Evolutionary conservation across 2,888 invertebrate genomes (phyloP).

Genomic region (Heliconius aoede): DNA sequence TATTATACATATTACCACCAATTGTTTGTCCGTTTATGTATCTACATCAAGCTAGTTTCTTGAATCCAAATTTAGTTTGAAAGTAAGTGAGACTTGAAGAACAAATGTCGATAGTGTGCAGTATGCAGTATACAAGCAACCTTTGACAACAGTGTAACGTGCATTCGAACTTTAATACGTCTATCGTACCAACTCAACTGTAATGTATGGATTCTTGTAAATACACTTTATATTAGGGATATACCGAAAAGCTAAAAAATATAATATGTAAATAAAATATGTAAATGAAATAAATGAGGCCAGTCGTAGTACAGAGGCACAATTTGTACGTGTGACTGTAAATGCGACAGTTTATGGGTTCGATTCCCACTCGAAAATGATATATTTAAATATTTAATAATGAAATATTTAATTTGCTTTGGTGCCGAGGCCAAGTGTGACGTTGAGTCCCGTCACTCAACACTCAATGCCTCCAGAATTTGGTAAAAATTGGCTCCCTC

Average conservation of each 20-base stretch:
- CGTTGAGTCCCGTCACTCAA: too few relatives aligned
- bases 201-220: constrained; percentile 44
- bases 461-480: too few relatives aligned
- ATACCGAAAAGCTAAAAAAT: too few relatives aligned
- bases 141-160: constrained; percentile 63
- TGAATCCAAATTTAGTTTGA: constrained; percentile 63
- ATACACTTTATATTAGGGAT: constrained; percentile 21
- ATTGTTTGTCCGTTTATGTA: constrained; percentile 2
- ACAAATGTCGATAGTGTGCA: constrained; percentile 64
- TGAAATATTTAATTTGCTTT: too few relatives aligned
- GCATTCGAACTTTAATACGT: constrained; percentile 58
- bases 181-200: constrained; percentile 49
- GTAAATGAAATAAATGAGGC: too few relatives aligned
- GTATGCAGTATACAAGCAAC: constrained; percentile 58
- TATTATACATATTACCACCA: background rate
- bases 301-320: background rate
- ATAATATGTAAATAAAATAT: too few relatives aligned
- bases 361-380: background rate
- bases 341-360: background rate
- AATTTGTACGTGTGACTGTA: background rate
- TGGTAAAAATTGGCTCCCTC: too few relatives aligned
- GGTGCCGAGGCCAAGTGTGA: too few relatives aligned
- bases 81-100: constrained; percentile 69
- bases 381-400: too few relatives aligned
- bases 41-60: constrained; percentile 54